phyloP scores from a whole-genome alignment of 2,888 invertebrate genomes.

The Tenthredo distinguenda region DNA sequence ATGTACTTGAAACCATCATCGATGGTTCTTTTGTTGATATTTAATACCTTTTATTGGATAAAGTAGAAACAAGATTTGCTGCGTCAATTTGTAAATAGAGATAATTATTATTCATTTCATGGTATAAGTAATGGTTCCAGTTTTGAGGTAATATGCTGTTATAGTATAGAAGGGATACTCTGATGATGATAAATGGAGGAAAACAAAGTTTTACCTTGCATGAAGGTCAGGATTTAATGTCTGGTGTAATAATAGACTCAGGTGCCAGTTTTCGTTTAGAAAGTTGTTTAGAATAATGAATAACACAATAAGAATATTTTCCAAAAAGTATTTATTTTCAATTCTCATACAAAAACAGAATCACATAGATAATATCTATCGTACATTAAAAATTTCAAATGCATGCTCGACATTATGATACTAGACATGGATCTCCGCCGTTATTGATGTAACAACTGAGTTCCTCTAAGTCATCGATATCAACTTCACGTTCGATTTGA shows the following conservation, averaged over 20 bases:
- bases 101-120: slow-evolving; percentile 23
- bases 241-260: slow-evolving; percentile 18
- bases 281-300: background rate
- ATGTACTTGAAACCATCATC: background rate
- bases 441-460: slow-evolving; percentile 61
- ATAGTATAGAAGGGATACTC: background rate
- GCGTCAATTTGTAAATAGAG: slow-evolving; percentile 19
- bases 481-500: slow-evolving; percentile 78
- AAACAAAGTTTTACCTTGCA: background rate
- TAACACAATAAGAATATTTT: background rate
- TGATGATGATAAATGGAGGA: background rate
- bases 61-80: background rate
- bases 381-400: background rate
- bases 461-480: slow-evolving; percentile 62
- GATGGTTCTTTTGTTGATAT: background rate
- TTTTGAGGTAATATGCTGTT: background rate
- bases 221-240: background rate
- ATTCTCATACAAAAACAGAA: slow-evolving; percentile 24
- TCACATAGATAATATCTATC: slow-evolving; percentile 42
- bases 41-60: slow-evolving; percentile 23
- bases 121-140: background rate
- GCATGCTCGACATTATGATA: background rate
- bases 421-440: slow-evolving; percentile 55
- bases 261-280: slow-evolving; percentile 18
- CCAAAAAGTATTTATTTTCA: slow-evolving; percentile 22